These are phyloP conservation scores for Limnephilus rhombicus DNA, from an alignment of 2,888 invertebrate genomes.

Conservation along the genomic window DNA sequence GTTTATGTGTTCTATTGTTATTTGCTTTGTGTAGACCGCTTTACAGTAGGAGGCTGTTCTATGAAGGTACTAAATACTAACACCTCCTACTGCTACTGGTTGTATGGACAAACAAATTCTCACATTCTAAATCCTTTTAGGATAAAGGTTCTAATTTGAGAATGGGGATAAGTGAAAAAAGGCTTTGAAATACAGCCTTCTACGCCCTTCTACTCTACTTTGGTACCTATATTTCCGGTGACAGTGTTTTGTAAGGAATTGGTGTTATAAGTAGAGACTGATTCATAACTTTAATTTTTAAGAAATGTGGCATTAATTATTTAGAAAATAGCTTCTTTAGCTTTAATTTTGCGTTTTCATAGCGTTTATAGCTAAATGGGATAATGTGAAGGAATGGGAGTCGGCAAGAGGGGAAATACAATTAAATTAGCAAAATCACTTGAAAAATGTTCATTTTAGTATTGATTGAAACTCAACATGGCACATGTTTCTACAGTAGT, in stretches of 20 bases:
- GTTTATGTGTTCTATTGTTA: neutral
- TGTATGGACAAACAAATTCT: slow-evolving; percentile 12
- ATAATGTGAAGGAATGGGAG: too few relatives aligned
- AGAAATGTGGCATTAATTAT: too few relatives aligned
- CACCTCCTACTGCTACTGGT: neutral
- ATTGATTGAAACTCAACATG: too few relatives aligned
- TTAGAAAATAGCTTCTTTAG: too few relatives aligned
- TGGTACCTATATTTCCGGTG: neutral
- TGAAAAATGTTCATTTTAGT: too few relatives aligned
- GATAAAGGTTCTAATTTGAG: slow-evolving; percentile 53
- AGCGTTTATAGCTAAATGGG: too few relatives aligned
- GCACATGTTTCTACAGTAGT: too few relatives aligned
- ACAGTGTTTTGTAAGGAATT: neutral
- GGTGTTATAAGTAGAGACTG: too few relatives aligned
- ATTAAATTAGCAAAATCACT: too few relatives aligned
- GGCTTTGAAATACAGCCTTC: slow-evolving; percentile 40
- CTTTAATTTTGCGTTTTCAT: too few relatives aligned
- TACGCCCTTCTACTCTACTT: neutral
- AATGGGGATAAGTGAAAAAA: slow-evolving; percentile 47
- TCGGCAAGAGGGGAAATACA: too few relatives aligned
- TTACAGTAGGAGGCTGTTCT: neutral
- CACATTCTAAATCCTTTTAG: slow-evolving; percentile 53
- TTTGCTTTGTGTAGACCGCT: neutral
- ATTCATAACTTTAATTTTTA: too few relatives aligned
- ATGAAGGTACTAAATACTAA: slow-evolving; percentile 28